phyloP scores from a whole-genome alignment of 2,797 vertebrate genomes.

The Aphelocoma californica region DNA sequence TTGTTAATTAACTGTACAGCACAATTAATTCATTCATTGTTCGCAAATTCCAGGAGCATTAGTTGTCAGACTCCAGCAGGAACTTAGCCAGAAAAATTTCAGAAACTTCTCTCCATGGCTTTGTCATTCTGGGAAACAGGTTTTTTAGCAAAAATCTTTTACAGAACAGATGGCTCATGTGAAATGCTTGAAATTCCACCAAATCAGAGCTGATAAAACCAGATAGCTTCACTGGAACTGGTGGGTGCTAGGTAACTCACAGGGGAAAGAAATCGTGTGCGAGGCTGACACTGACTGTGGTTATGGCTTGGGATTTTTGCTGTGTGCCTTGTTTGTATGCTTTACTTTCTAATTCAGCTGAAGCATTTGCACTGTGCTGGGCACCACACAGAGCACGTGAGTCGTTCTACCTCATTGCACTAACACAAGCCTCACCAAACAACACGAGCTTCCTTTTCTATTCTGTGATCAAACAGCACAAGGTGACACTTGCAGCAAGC shows the following conservation, averaged over 20 bases:
- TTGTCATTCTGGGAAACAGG: background rate
- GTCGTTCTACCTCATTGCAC: background rate
- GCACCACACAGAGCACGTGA: background rate
- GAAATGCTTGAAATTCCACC: constrained; percentile 28
- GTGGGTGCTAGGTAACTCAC: background rate
- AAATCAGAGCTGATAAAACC: background rate
- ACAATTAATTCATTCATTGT: constrained; percentile 39
- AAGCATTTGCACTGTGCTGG: background rate
- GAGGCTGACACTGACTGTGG: background rate
- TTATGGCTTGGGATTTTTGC: background rate
- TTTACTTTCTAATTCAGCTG: background rate
- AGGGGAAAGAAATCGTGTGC: background rate
- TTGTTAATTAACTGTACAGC: background rate
- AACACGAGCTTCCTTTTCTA: background rate
- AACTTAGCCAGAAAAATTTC: background rate
- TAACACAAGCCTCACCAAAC: background rate
- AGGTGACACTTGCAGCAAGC: background rate
- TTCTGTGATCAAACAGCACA: background rate
- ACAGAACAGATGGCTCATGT: constrained; percentile 22
- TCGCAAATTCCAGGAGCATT: constrained; percentile 31
- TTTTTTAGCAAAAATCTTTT: background rate
- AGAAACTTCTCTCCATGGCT: background rate
- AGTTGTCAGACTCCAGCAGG: background rate
- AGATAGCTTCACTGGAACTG: background rate
- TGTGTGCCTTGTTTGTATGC: background rate